Percentiles rank a stretch among this genome's conserved stretches.
phyloP scores from a whole-genome alignment of 64 coral and sea anemone genomes.

The Platygyra sinensis region DNA sequence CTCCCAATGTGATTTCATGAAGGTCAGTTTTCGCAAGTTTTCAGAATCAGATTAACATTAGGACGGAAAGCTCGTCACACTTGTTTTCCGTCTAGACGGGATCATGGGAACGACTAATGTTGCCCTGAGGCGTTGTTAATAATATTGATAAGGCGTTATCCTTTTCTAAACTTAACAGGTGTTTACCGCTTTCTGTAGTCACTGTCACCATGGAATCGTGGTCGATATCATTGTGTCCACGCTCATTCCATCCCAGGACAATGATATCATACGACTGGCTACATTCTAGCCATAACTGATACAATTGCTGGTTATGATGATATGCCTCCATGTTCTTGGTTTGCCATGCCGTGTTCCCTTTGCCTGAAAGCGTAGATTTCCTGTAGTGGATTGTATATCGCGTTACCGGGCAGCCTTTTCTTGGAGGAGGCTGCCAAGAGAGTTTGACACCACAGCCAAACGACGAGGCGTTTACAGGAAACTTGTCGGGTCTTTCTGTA shows the following conservation, averaged over 20 bases:
- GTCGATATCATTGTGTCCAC: neutral
- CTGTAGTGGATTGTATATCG: neutral
- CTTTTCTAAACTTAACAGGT: neutral
- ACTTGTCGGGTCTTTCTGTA: neutral
- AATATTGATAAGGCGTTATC: neutral
- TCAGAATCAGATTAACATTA: too few relatives aligned
- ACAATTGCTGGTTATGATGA: neutral
- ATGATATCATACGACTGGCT: neutral
- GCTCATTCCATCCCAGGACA: neutral
- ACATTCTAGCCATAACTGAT: neutral
- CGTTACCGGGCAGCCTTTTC: constrained; percentile 1
- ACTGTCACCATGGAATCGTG: neutral
- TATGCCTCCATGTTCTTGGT: neutral
- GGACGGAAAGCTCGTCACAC: too few relatives aligned
- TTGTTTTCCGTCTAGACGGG: too few relatives aligned
- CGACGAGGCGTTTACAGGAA: neutral
- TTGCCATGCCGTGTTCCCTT: neutral
- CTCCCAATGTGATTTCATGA: too few relatives aligned
- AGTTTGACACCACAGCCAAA: neutral
- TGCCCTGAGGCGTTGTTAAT: too few relatives aligned
- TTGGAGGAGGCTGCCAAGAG: neutral
- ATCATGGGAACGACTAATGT: too few relatives aligned
- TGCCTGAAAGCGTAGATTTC: neutral
- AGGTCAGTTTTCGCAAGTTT: too few relatives aligned
- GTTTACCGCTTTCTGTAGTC: neutral